Evolutionary conservation across 2,888 invertebrate genomes (phyloP).

Genomic region (Caenorhabditis sp.): DNA sequence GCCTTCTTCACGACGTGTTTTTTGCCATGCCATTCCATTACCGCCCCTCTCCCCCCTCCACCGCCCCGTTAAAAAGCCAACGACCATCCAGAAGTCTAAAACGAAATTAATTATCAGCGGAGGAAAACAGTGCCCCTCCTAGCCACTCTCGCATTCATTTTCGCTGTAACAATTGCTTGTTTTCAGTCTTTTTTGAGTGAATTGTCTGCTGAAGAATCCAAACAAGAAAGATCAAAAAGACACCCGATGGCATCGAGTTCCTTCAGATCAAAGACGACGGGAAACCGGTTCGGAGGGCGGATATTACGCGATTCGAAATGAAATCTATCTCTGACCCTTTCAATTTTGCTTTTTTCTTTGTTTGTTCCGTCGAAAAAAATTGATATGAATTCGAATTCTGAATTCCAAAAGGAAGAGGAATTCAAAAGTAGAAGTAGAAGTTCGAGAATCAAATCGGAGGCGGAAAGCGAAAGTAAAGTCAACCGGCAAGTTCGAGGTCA

Average conservation of each 20-base stretch:
- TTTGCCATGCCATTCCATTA: conserved; percentile 6
- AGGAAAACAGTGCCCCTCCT: conserved; percentile 18
- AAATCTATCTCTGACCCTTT: too few relatives aligned
- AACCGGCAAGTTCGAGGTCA: too few relatives aligned
- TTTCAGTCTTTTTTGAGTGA: not conserved
- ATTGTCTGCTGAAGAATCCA: not conserved
- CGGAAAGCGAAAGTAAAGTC: conserved; percentile 12
- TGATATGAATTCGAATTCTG: too few relatives aligned
- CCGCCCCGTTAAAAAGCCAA: not conserved
- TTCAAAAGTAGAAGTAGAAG: not conserved
- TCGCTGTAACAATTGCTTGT: not conserved
- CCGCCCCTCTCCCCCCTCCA: not conserved
- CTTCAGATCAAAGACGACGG: too few relatives aligned
- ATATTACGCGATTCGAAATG: conserved; percentile 23
- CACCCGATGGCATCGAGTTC: too few relatives aligned
- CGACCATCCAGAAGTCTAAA: not conserved
- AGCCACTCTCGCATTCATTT: too few relatives aligned
- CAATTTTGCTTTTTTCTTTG: too few relatives aligned
- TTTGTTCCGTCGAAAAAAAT: too few relatives aligned
- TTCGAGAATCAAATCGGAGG: conserved; percentile 15
- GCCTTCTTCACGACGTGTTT: conserved; percentile 26
- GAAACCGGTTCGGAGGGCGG: conserved; percentile 15
- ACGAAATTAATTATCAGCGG: conserved; percentile 11
- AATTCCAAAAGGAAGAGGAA: too few relatives aligned
- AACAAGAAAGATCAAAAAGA: not conserved